Percentiles rank a stretch among this genome's conserved stretches.
phyloP scores from a whole-genome alignment of 1,140 invertebrate species.

The Atta texana region DNA sequence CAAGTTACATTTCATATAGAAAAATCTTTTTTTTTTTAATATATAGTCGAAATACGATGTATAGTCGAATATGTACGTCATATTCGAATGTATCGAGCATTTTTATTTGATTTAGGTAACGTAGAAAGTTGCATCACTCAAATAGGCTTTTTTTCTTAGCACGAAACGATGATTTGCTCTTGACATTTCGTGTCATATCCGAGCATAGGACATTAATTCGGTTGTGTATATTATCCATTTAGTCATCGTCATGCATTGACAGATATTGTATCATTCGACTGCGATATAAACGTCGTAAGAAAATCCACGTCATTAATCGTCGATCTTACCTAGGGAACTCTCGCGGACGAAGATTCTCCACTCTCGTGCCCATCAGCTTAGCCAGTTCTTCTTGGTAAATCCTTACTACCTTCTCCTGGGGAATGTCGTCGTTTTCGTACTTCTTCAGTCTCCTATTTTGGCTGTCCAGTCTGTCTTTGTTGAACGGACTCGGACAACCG shows the following conservation, averaged over 20 bases:
- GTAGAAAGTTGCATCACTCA: background rate
- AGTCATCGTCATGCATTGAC: slow-evolving; percentile 3
- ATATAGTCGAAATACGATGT: background rate
- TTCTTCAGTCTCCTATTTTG: slow-evolving; percentile 92
- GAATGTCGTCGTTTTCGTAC: slow-evolving; percentile 97
- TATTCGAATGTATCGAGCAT: background rate
- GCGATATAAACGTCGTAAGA: background rate
- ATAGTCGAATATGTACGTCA: background rate
- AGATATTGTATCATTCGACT: background rate
- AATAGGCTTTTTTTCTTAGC: slow-evolving; percentile 29
- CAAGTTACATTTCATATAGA: background rate
- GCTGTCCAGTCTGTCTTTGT: slow-evolving; percentile 89
- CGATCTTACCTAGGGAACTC: slow-evolving; percentile 86
- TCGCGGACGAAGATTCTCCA: slow-evolving; percentile 90
- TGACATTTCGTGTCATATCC: slow-evolving; percentile 30
- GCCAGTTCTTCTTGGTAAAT: slow-evolving; percentile 98
- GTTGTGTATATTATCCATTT: background rate
- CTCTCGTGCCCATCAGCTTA: slow-evolving; percentile 94
- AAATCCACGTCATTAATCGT: slow-evolving; percentile 7
- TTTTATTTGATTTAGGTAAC: slow-evolving; percentile 28
- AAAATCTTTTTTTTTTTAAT: slow-evolving; percentile 7
- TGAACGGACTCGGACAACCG: slow-evolving; percentile 91
- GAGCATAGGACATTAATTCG: slow-evolving; percentile 25
- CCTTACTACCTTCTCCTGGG: slow-evolving; percentile 98
- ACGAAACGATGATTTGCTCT: slow-evolving; percentile 24